phyloP scores from a whole-genome alignment of 2,797 vertebrate genomes.

The Sphaeramia orbicularis region DNA sequence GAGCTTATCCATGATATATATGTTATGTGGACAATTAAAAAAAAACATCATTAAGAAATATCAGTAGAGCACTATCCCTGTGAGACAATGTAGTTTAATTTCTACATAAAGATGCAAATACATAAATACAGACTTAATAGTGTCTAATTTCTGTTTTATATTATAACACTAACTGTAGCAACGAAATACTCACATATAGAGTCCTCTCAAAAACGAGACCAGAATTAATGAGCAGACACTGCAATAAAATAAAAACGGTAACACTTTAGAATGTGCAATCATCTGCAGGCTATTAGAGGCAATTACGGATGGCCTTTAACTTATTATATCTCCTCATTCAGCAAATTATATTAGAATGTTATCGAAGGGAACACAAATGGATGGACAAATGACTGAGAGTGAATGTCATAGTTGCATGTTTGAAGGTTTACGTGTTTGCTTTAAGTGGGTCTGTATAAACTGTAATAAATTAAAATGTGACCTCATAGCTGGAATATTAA shows the following conservation, averaged over 20 bases:
- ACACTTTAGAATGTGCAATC: conserved; percentile 20
- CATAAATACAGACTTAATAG: not conserved
- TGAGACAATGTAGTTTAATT: not conserved
- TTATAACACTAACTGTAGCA: not conserved
- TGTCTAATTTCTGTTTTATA: not conserved
- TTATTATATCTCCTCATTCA: conserved; percentile 31
- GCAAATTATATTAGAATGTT: conserved; percentile 35
- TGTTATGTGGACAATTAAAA: too few species aligned
- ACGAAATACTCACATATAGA: conserved; percentile 6
- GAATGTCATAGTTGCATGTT: conserved; percentile 5
- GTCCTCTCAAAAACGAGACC: conserved; percentile 12
- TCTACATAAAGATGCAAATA: not conserved
- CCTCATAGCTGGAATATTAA: not conserved
- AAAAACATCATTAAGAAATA: too few species aligned
- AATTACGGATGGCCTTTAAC: conserved; percentile 33
- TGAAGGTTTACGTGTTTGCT: conserved; percentile 1
- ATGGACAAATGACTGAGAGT: conserved; percentile 3
- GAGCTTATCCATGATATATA: too few species aligned
- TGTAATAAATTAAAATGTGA: not conserved
- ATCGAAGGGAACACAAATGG: conserved; percentile 26
- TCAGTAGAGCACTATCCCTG: not conserved
- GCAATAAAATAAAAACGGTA: conserved; percentile 25
- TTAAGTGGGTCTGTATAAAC: not conserved
- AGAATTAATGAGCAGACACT: conserved; percentile 28
- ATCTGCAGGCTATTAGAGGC: conserved; percentile 37